Evolutionary conservation across 2,888 invertebrate genomes (phyloP), one percentile per base, ranked within the genome.

Genomic region (Allolobophora icterica): DNA sequence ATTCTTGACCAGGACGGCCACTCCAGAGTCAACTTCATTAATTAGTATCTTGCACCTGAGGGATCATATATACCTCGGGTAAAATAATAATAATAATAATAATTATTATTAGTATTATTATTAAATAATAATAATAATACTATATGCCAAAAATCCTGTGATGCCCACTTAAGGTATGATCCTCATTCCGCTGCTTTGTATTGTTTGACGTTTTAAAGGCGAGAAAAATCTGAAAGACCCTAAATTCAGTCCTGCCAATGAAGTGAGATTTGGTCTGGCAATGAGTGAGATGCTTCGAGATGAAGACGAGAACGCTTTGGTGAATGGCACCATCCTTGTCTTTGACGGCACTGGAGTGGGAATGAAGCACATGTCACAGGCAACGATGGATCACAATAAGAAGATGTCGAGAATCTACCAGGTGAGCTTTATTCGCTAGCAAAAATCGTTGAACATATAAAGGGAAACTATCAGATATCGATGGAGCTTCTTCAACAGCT

Each of bases 331-430:
- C 24, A 19, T 30, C 13, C n/a, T 90, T 13, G 45, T 90, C 33
- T 40, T 90, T 33, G 90, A 90, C 45, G 5, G 33, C 42, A 90
- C 90, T 33, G 87, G 52, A 42, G 35, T 42, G 21, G 89, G 45
- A 45, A 38, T 33, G 42, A 89, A 42, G n/a, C 52, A 45, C 52
- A 13, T 89, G 0, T 21, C 42, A 13, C 89, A 38, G 33, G 6
- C 38, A 13, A 33, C 45, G 19, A 34, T 52, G 33, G 89, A 89
- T 0, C 42, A 33, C 21, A 33, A n/a, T 13, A 38, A 42, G 40
- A 89, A 45, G 45, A 42, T 83, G n/a, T 35, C 84, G n/a, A 90
- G 15, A 40, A 84, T 90, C 34, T 34, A 40, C 30, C 90, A 90
- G 84, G 42, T 90, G 5, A 34, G 24, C 21, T 52, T 38, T 52